Base-by-base conservation (phyloP, 2,888 invertebrate genomes). In the Brachyptera putata region DNA sequence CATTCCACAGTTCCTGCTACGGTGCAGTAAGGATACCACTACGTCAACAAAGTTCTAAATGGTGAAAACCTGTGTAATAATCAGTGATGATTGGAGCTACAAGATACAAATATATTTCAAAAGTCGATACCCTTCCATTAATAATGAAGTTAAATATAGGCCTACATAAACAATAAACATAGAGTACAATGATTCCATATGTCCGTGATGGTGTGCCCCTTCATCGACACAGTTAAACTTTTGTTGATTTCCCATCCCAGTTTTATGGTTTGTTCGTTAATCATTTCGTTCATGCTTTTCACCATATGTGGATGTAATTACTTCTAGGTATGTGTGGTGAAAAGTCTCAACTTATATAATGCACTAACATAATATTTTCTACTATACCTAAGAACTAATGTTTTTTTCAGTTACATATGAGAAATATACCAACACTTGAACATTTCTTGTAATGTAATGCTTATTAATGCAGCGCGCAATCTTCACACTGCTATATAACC, bases 181-280 rank as follows among this genome's bases (percentile, higher is more conserved):
- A 36, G 18, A 53, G 36, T 46, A 24, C 53, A 13, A 53, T 30
- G 34, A 53, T 53, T 53, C 53, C 53, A 53, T 13, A 53, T 53
- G 53, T 53, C 24, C 24, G 53, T 53, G 53, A 53, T 24, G 18
- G 34, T 36, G 9, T 53, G 34, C 36, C 22, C 34, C 53, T 16
- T 37, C 16, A 9, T 53, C 13, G 53, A 24, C 49, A 26, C 49
- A 26, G 21, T 24, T 48, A 11, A 25, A 50, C 9, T 16, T 50
- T 25, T 26, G 24, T 14, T 53, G 7, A 24, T 11, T 37, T 53
- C 34, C 53, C 53, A 36, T 53, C 36, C 53, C 36, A 53, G 30
- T 34, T 53, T 36, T 53, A 21, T 53, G 36, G 53, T 34, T 36
- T 46, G 46, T 46, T 46, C 14, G 5, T 21, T 21, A 21, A 21